phyloP scores from a whole-genome alignment of 2,113 vertebrate genomes.

The Abramis brama region DNA sequence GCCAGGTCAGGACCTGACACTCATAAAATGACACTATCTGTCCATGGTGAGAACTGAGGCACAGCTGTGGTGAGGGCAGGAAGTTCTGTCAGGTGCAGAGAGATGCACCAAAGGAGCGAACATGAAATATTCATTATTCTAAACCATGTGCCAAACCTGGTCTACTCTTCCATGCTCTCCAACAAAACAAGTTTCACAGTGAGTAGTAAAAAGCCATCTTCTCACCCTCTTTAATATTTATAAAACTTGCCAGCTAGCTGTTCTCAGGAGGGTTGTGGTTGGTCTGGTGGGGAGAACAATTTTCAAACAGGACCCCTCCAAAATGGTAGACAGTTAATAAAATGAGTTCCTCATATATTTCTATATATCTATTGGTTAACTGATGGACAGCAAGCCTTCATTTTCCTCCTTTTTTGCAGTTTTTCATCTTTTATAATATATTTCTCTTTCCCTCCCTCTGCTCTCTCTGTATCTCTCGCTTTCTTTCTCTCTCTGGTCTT shows the following conservation, averaged over 20 bases:
- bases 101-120: neutral
- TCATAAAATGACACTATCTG: neutral
- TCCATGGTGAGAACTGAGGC: neutral
- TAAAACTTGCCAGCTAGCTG: neutral
- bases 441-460: neutral
- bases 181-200: slow-evolving; percentile 6
- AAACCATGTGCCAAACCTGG: neutral
- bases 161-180: neutral
- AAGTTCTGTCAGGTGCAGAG: neutral
- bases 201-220: slow-evolving; percentile 5
- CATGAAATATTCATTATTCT: slow-evolving; percentile 34
- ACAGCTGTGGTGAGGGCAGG: neutral
- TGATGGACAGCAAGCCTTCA: neutral
- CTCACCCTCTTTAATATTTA: slow-evolving; percentile 28
- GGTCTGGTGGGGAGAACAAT: neutral
- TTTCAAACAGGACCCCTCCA: neutral
- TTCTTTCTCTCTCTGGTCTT: neutral
- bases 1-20: neutral
- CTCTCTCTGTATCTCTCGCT: neutral
- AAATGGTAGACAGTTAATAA: neutral
- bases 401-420: neutral
- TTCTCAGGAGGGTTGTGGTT: neutral
- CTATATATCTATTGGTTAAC: neutral
- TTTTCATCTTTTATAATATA: neutral
- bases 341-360: neutral